Conservation (phyloP, 2,888 invertebrate genomes). For the Thumatha senex region DNA sequence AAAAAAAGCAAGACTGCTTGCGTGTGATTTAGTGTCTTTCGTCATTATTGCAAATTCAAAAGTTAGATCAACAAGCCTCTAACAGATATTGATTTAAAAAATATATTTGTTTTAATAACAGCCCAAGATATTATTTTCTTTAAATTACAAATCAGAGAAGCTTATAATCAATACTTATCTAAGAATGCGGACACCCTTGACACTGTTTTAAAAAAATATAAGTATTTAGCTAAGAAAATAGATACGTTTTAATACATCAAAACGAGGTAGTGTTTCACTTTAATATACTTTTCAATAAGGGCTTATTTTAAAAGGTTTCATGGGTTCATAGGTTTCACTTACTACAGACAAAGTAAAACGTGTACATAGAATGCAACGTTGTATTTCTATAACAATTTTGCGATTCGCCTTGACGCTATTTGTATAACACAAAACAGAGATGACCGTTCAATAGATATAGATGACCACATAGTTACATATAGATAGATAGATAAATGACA, state of each 20-base stretch:
- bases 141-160: constrained; percentile 16
- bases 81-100: neutral
- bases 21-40: constrained; percentile 7
- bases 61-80: neutral
- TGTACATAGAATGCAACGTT: constrained; percentile 47
- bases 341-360: constrained; percentile 28
- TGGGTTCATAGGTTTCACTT: neutral
- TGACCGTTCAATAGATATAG: constrained; percentile 20
- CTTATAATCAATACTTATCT: constrained; percentile 9
- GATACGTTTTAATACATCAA: too few relatives aligned
- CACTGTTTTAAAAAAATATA: constrained; percentile 5
- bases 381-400: constrained; percentile 72
- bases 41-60: constrained; percentile 5
- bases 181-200: neutral
- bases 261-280: too few relatives aligned
- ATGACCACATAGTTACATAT: constrained; percentile 3
- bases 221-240: constrained; percentile 15
- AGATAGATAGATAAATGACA: constrained; percentile 39
- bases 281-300: too few relatives aligned
- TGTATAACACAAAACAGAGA: constrained; percentile 28
- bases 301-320: too few relatives aligned
- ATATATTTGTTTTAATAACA: neutral
- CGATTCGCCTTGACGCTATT: constrained; percentile 57
- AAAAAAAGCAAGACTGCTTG: constrained; percentile 18
- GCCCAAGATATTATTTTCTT: too few relatives aligned